Evolutionary conservation across 2,113 vertebrate genomes (phyloP).

Genomic region (Apteryx owenii): DNA sequence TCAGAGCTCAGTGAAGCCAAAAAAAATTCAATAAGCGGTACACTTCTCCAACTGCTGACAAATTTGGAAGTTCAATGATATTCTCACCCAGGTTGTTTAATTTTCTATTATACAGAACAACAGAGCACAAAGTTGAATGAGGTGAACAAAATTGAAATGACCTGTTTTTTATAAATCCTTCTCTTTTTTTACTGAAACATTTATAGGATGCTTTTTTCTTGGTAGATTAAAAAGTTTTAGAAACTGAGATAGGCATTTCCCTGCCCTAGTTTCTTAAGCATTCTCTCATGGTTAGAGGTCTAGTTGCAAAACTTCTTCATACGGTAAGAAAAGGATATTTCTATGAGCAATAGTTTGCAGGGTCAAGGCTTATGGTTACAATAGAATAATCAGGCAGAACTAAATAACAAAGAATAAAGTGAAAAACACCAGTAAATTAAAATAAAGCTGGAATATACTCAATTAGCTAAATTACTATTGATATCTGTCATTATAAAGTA

Average conservation of each 20-base stretch:
- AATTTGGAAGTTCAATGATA: neutral
- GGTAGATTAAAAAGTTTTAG: slow-evolving; percentile 59
- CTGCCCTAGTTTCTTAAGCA: slow-evolving; percentile 60
- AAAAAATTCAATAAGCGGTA: neutral
- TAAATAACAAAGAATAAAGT: slow-evolving; percentile 58
- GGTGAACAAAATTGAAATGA: slow-evolving; percentile 34
- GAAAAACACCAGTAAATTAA: slow-evolving; percentile 71
- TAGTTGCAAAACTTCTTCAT: neutral
- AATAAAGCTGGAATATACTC: slow-evolving; percentile 74
- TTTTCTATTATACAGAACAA: neutral
- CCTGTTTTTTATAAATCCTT: neutral
- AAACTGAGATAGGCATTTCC: slow-evolving; percentile 52
- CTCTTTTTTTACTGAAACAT: slow-evolving; percentile 15
- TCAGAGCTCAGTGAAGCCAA: neutral
- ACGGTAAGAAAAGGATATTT: neutral
- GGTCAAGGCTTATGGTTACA: slow-evolving; percentile 41
- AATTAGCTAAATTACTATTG: slow-evolving; percentile 76
- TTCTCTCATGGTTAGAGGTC: slow-evolving; percentile 36
- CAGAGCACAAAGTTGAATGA: slow-evolving; percentile 55
- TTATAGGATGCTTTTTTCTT: slow-evolving; percentile 43
- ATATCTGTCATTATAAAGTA: slow-evolving; percentile 77
- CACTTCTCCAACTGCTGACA: neutral
- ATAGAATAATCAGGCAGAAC: slow-evolving; percentile 37
- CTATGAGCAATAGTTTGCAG: neutral
- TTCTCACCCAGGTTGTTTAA: neutral